phyloP scores from a whole-genome alignment of 2,113 vertebrate species.

The Poecilia latipinna region DNA sequence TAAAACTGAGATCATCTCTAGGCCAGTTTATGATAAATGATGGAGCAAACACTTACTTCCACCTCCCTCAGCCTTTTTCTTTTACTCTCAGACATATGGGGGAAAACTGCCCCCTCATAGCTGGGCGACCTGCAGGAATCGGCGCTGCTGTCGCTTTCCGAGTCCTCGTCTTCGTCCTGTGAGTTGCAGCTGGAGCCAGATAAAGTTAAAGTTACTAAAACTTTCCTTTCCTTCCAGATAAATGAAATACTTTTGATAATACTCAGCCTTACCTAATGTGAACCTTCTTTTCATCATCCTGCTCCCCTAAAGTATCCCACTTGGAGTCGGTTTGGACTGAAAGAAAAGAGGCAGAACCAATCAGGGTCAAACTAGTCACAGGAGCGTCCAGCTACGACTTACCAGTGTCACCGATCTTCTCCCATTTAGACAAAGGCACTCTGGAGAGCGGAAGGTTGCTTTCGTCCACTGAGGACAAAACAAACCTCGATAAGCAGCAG shows the following conservation, averaged over 20 bases:
- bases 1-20: background rate
- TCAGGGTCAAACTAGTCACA: background rate
- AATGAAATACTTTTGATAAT: background rate
- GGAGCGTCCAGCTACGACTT: background rate
- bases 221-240: background rate
- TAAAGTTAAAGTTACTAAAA: background rate
- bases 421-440: slow-evolving; percentile 84
- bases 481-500: background rate
- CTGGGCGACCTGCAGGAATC: slow-evolving; percentile 71
- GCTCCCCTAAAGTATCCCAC: slow-evolving; percentile 69
- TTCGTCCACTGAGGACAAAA: slow-evolving; percentile 73
- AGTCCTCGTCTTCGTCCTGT: slow-evolving; percentile 68
- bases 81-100: slow-evolving; percentile 82
- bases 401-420: slow-evolving; percentile 75
- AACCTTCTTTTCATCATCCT: slow-evolving; percentile 54
- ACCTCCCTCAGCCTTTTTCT: slow-evolving; percentile 81
- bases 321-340: slow-evolving; percentile 78
- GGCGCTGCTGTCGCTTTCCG: slow-evolving; percentile 73
- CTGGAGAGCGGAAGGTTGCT: slow-evolving; percentile 56
- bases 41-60: slow-evolving; percentile 68
- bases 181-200: slow-evolving; percentile 50
- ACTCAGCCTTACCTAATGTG: slow-evolving; percentile 62
- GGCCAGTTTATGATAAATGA: background rate
- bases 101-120: slow-evolving; percentile 78
- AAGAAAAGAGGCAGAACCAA: slow-evolving; percentile 18